phyloP scores from a whole-genome alignment of 2,888 invertebrate species.

The Tetrapedia diversipes region DNA sequence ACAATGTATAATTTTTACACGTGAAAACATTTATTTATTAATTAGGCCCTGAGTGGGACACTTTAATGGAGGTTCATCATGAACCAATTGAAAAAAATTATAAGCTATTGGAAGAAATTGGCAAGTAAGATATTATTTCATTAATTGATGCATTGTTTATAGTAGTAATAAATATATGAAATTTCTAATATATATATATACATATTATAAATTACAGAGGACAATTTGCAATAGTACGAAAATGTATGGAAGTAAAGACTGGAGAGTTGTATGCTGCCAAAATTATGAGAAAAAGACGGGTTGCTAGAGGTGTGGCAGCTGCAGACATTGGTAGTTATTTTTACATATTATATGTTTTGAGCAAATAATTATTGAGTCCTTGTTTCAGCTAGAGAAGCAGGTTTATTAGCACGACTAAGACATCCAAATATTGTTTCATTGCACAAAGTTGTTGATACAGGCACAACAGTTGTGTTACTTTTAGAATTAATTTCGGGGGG shows the following conservation, averaged over 20 bases:
- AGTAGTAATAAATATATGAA: neutral
- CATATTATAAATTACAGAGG: slow-evolving; percentile 84
- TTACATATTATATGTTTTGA: neutral
- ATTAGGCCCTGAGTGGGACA: slow-evolving; percentile 80
- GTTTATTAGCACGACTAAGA: slow-evolving; percentile 84
- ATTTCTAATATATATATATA: neutral
- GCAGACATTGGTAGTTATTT: slow-evolving; percentile 84
- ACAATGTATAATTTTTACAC: slow-evolving; percentile 8
- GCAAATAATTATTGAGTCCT: slow-evolving; percentile 8
- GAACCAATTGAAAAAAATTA: slow-evolving; percentile 85
- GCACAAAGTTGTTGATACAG: slow-evolving; percentile 86
- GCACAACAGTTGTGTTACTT: slow-evolving; percentile 85
- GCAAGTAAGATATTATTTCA: slow-evolving; percentile 84
- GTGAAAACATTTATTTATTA: slow-evolving; percentile 27
- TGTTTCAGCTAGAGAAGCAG: slow-evolving; percentile 83
- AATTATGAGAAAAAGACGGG: slow-evolving; percentile 86
- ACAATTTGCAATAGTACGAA: slow-evolving; percentile 87
- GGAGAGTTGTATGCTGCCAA: slow-evolving; percentile 86
- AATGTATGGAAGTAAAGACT: slow-evolving; percentile 84
- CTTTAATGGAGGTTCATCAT: slow-evolving; percentile 82
- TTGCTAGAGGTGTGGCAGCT: slow-evolving; percentile 85
- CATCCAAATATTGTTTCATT: slow-evolving; percentile 87
- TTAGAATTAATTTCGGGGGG: slow-evolving; percentile 87
- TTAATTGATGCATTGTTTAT: neutral
- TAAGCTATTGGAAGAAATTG: slow-evolving; percentile 84